Evolutionary conservation across 2,797 vertebrate genomes (phyloP), one percentile per base, ranked within the genome.

Genomic region (Melopsittacus undulatus): DNA sequence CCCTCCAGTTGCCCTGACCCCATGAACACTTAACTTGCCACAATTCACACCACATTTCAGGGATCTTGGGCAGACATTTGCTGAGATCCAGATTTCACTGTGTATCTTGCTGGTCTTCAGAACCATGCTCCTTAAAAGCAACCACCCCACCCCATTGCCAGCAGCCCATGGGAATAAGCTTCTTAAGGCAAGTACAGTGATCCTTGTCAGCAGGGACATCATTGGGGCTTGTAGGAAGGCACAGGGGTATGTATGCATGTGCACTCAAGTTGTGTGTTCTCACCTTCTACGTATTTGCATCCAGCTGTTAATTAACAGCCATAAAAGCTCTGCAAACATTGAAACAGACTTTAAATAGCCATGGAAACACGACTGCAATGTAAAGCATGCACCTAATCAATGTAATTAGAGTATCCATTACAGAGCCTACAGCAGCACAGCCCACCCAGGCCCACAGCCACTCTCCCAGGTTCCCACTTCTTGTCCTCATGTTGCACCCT

Each of bases 321-420:
- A 64, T 92, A 83, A 97, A 91, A 97, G 86, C 96, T 97, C 75
- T 2, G 90, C 95, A 98, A 98, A 98, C 96, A 97, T 96, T 97
- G 95, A 96, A 97, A 95, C 80, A 96, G 92, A 8, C 75, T 96
- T 97, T 94, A 97, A 97, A 97, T 61, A 94, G 94, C 96, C 96
- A 83, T 95, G 96, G 95, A 97, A 97, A 87, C 76, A 90, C 76
- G 91, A 94, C 61, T 94, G 87, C 73, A 84, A 90, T 63, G 96
- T 92, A 95, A 97, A 97, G 92, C 84, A 83, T 70, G 89, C 82
- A 84, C 46, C 70, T 96, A 96, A 97, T 97, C 96, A 97, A 95
- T 83, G 87, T 87, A 96, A 97, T 96, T 97, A 94, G 76, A 94
- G 90, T 63, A 95, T 93, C 96, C 81, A 66, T 61, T 59, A 49